phyloP scores from a whole-genome alignment of 2,797 vertebrate genomes.

The Lepilemur septentrionalis region DNA sequence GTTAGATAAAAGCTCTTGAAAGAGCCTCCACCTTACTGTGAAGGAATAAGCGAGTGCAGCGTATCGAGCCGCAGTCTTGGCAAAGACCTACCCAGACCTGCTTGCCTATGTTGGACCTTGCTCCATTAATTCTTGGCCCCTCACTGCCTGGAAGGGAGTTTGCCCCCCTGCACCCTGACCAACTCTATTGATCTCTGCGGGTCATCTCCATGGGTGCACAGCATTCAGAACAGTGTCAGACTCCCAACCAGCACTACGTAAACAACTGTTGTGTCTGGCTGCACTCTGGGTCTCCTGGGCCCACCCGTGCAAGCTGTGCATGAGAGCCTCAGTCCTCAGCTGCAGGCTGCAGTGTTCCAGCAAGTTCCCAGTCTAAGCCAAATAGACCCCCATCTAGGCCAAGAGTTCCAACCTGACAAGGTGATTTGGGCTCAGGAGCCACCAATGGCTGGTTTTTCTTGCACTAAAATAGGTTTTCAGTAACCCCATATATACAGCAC shows the following conservation, averaged over 20 bases:
- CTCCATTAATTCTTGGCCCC: neutral
- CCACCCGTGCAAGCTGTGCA: neutral
- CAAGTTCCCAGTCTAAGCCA: neutral
- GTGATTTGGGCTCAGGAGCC: neutral
- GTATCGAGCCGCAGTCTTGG: fast-evolving
- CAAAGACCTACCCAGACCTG: neutral
- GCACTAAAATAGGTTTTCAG: neutral
- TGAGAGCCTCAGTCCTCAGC: neutral
- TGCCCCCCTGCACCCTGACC: neutral
- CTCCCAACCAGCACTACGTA: neutral
- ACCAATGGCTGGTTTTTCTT: neutral
- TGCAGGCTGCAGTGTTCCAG: neutral
- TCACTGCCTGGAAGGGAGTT: neutral
- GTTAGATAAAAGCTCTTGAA: neutral
- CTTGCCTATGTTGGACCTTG: neutral
- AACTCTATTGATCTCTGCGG: neutral
- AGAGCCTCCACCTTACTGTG: neutral
- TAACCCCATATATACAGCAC: neutral
- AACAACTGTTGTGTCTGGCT: neutral
- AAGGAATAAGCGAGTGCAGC: neutral
- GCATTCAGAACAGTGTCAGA: neutral
- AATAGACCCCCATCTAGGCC: neutral
- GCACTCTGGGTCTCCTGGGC: neutral
- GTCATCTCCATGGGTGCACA: neutral
- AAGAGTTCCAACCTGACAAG: neutral